Evolutionary conservation across 2,888 invertebrate genomes (phyloP), one percentile per base, ranked within the genome.

Genomic region (Drosophila pseudotakahashii): DNA sequence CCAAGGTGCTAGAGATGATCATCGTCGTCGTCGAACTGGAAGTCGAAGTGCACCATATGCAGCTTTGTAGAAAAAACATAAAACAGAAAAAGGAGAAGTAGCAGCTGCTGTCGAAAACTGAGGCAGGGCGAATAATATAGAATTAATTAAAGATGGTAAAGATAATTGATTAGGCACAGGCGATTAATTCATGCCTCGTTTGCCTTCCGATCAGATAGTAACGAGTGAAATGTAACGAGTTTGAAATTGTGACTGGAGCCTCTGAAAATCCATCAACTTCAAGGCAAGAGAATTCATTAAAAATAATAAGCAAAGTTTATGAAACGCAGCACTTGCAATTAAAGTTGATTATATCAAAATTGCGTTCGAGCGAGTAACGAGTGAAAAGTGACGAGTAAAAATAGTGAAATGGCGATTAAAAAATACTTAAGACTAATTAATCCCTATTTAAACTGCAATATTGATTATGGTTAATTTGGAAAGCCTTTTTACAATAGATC

Each of bases 61-160:
- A 34, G 11, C 48, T 13, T 48, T 44, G 62, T 37, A 26, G 53
- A 13, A 34, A 11, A 10, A 19, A 19, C 19, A 19, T 19, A 19
- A 19, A 19, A 19, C 19, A 19, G 19, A 19, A n/a, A 34, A 48
- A 13, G 58, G 30, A 39, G 52, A 39, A 41, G 54, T 52, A 55
- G 77, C 78, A 57, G 79, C 66, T 77, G 85, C 74, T 76, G 67
- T 69, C 73, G 73, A 63, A 77, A 72, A 79, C 62, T 68, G 48
- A 71, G 72, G 80, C 76, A 72, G 64, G 68, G 51, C 77, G 87
- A 86, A 86, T 88, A 89, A 88, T 88, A 90, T 89, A 91, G 91
- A 92, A 92, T 92, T 92, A 92, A 92, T 92, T 92, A 92, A 92
- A 92, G 92, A 92, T 92, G 80, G 89, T 87, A 89, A 90, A 91